Percentiles rank a stretch among this genome's conserved stretches.
phyloP scores from a whole-genome alignment of 2,888 invertebrate genomes.

The Drosophila subquinaria region DNA sequence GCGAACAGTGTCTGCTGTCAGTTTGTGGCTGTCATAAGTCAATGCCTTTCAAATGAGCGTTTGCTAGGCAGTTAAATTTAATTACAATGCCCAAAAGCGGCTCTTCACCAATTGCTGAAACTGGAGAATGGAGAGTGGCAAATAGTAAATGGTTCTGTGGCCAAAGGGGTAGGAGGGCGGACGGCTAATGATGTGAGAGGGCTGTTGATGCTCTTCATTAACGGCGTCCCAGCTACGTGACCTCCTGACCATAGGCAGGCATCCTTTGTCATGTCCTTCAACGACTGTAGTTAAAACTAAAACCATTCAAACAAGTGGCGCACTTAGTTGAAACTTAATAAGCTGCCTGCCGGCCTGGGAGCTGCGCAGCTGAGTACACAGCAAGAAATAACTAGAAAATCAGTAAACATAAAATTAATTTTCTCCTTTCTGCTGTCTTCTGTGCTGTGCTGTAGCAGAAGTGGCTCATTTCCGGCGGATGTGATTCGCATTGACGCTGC shows the following conservation, averaged over 20 bases:
- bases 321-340: slow-evolving; percentile 75
- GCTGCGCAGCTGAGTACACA: slow-evolving; percentile 1
- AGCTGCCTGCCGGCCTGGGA: slow-evolving; percentile 27
- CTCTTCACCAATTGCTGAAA: slow-evolving; percentile 55
- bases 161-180: not conserved
- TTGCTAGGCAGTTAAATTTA: slow-evolving; percentile 70
- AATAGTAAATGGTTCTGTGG: not conserved
- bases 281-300: slow-evolving; percentile 39
- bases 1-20: slow-evolving; percentile 40
- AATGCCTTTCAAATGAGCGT: slow-evolving; percentile 28
- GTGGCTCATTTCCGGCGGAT: slow-evolving; percentile 72
- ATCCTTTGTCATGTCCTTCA: slow-evolving; percentile 36
- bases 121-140: slow-evolving; percentile 60
- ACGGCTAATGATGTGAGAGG: slow-evolving; percentile 67
- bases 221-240: slow-evolving; percentile 63
- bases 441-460: slow-evolving; percentile 21
- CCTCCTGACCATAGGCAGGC: slow-evolving; percentile 37
- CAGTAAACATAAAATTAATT: slow-evolving; percentile 1
- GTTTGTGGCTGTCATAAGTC: slow-evolving; percentile 40
- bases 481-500: slow-evolving; percentile 52
- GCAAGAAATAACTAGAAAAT: slow-evolving; percentile 6
- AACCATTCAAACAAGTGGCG: slow-evolving; percentile 54
- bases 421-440: not conserved
- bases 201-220: slow-evolving; percentile 58
- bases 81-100: slow-evolving; percentile 69